These are phyloP conservation scores for Prionailurus bengalensis DNA, from an alignment of 2,113 vertebrate species.

Conservation along the genomic window DNA sequence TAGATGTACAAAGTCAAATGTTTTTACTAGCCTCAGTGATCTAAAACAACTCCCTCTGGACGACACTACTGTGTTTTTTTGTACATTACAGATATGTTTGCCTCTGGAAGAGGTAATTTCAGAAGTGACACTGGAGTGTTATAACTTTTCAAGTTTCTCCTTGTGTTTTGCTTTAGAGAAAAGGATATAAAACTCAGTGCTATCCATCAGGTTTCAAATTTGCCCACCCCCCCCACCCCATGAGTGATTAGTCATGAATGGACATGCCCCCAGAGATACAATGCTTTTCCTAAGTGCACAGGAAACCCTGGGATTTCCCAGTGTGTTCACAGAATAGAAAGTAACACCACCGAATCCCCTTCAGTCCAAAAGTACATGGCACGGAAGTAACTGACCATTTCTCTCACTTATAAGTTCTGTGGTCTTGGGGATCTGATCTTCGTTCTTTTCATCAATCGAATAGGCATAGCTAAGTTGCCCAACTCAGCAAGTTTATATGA, in stretches of 20 bases:
- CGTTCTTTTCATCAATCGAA: neutral
- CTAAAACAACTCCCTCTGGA: neutral
- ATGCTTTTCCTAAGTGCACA: neutral
- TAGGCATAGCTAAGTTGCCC: neutral
- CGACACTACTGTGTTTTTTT: neutral
- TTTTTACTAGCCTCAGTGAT: neutral
- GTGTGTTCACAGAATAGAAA: neutral
- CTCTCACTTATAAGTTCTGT: neutral
- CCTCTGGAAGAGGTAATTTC: constrained; percentile 36
- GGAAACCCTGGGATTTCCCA: neutral
- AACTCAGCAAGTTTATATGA: neutral
- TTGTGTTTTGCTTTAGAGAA: constrained; percentile 1
- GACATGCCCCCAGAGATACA: neutral
- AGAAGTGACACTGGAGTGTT: constrained; percentile 25
- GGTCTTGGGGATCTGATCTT: neutral
- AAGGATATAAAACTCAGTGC: neutral
- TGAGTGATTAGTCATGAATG: neutral
- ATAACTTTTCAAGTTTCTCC: neutral
- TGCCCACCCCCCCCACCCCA: neutral
- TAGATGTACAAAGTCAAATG: neutral
- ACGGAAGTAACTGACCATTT: neutral
- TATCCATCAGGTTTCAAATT: neutral
- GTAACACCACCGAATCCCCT: accelerated
- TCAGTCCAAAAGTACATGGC: neutral
- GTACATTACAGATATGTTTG: neutral